Conservation (phyloP, 2,113 vertebrate species). For the Holacanthus passer region DNA sequence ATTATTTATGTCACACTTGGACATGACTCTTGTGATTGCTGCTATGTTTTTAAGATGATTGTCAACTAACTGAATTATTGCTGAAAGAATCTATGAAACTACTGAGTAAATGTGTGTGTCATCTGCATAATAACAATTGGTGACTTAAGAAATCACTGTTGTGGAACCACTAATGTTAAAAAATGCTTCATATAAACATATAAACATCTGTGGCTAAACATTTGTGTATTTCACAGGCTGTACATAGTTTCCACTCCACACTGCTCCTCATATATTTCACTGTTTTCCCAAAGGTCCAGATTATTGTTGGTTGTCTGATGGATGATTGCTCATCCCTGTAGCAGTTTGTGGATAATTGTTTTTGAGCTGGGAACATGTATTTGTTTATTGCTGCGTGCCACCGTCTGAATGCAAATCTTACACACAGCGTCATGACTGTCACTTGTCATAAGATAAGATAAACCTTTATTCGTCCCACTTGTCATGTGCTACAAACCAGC, state of each 20-base stretch:
- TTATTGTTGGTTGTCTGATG: neutral
- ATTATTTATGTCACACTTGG: neutral
- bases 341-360: constrained; percentile 2
- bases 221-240: neutral
- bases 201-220: too few species aligned
- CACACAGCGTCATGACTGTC: neutral
- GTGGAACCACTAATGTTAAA: too few species aligned
- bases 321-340: neutral
- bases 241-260: too few species aligned
- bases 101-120: neutral
- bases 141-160: neutral
- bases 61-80: neutral
- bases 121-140: neutral
- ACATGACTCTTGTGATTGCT: neutral
- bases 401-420: neutral
- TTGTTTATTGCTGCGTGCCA: neutral
- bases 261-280: neutral
- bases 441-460: too few species aligned
- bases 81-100: neutral
- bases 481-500: neutral
- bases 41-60: neutral
- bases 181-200: neutral
- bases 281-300: neutral
- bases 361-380: constrained; percentile 4
- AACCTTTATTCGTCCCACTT: too few species aligned